These are phyloP conservation scores for Ichneumoninae sp. DNA, from an alignment of 2,888 invertebrate species.

Conservation along the genomic window DNA sequence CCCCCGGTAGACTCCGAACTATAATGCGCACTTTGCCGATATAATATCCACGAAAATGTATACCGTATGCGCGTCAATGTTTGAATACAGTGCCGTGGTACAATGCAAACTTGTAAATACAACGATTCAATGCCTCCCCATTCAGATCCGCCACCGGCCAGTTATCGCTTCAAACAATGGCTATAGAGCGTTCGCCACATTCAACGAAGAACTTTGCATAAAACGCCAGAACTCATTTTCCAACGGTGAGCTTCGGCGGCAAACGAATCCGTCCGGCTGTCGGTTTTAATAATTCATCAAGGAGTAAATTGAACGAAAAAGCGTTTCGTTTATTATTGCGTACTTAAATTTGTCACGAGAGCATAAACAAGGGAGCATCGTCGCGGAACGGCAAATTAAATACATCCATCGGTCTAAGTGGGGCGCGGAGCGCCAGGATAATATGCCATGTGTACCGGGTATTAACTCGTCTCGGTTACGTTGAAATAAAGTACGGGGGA, in stretches of 20 bases:
- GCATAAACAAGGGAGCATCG: slow-evolving; percentile 47
- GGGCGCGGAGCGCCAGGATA: slow-evolving; percentile 21
- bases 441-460: not conserved
- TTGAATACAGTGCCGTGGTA: not conserved
- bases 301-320: slow-evolving; percentile 40
- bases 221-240: not conserved
- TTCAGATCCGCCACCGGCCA: not conserved
- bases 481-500: slow-evolving; percentile 12
- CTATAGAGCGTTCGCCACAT: not conserved
- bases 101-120: slow-evolving; percentile 5
- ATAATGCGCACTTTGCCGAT: not conserved
- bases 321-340: slow-evolving; percentile 40
- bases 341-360: slow-evolving; percentile 33
- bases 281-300: not conserved
- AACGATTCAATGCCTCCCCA: slow-evolving; percentile 3
- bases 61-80: slow-evolving; percentile 9
- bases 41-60: not conserved
- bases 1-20: not conserved
- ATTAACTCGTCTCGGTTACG: slow-evolving; percentile 10
- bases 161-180: slow-evolving; percentile 4
- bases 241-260: not conserved
- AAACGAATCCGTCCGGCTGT: not conserved
- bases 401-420: slow-evolving; percentile 43
- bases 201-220: not conserved
- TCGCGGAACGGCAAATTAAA: slow-evolving; percentile 50